Base-by-base conservation (phyloP, 2,113 vertebrate genomes). In the Xenotilapia caudafasciata region DNA sequence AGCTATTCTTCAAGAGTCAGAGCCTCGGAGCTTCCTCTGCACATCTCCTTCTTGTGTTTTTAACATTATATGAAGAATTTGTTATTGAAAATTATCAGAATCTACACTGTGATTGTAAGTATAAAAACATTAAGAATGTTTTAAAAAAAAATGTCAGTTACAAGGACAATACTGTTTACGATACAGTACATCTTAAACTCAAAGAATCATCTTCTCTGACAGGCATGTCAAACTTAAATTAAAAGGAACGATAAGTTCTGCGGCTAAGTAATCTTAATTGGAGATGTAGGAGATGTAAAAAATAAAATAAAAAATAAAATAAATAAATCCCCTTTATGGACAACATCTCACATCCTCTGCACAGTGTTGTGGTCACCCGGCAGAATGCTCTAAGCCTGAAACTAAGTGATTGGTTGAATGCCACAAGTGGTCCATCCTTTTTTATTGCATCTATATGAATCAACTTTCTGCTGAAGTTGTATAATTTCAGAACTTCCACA, bases 131-230 rank as follows among this genome's bases (percentile, higher is more conserved):
- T 60, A 19, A 60, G 28, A 10, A 60, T 33, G 0, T 31, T 60
- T 58, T 0, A 0, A 0, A 60, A 58, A 60, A 60, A 58, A 60
- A 60, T 4, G 28, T 19, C 2, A 60, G 28, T 1, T 60, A 4
- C 15, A 60, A 60, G 56, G 56, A 60, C 28, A 60, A 60, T 6
- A 19, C 58, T 1, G 58, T 60, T 60, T 33, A 60, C 1, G 0
- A 33, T 33, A 19, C 5, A 60, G 56, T 0, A 1, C 28, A 33
- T 2, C 2, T 60, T 60, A 33, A 33, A 60, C 0, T 60, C 58
- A 62, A 60, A 19, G 3, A 10, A 60, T 60, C 1, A 19, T 60
- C 56, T 60, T 1, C 58, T 62, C 28, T 33, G 28, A 19, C 56
- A 3, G 56, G 15, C 56, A 60, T 33, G 28, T 2, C 5, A 9